phyloP scores from a whole-genome alignment of 2,888 invertebrate species.

The Lathronympha strigana region DNA sequence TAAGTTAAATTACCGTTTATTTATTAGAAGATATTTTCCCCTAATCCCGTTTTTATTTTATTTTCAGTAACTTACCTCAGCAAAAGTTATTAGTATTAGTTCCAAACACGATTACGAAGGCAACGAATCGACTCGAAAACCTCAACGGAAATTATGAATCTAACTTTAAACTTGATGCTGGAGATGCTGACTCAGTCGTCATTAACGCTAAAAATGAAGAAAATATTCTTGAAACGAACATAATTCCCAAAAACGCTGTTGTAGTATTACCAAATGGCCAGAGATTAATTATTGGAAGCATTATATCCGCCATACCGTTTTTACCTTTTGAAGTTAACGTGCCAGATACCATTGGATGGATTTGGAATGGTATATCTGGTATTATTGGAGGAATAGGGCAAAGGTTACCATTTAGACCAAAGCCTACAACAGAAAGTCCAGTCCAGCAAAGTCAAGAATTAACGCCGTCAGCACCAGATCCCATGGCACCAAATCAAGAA shows the following conservation, averaged over 20 bases:
- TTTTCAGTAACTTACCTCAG: slow-evolving; percentile 55
- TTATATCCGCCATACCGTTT: slow-evolving; percentile 82
- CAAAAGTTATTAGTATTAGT: slow-evolving; percentile 27
- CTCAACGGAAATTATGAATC: slow-evolving; percentile 3
- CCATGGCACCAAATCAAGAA: slow-evolving; percentile 10
- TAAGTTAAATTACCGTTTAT: background rate
- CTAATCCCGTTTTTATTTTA: background rate
- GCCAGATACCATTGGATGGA: slow-evolving; percentile 82
- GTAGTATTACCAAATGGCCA: slow-evolving; percentile 56
- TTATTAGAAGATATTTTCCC: background rate
- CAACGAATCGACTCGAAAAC: slow-evolving; percentile 7
- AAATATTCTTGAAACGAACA: slow-evolving; percentile 45
- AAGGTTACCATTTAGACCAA: slow-evolving; percentile 60
- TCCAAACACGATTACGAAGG: slow-evolving; percentile 9
- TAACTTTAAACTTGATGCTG: slow-evolving; percentile 43
- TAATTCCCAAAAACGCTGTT: slow-evolving; percentile 49
- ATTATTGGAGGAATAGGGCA: slow-evolving; percentile 68
- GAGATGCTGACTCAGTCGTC: slow-evolving; percentile 61
- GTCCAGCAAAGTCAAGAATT: slow-evolving; percentile 24
- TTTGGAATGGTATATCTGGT: slow-evolving; percentile 60
- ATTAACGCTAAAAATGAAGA: slow-evolving; percentile 58
- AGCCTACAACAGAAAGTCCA: slow-evolving; percentile 42
- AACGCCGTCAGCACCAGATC: slow-evolving; percentile 41
- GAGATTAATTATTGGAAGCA: slow-evolving; percentile 67
- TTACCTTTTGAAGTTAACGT: slow-evolving; percentile 87